phyloP scores from a whole-genome alignment of 2,113 vertebrate species.

The Callipepla squamata region DNA sequence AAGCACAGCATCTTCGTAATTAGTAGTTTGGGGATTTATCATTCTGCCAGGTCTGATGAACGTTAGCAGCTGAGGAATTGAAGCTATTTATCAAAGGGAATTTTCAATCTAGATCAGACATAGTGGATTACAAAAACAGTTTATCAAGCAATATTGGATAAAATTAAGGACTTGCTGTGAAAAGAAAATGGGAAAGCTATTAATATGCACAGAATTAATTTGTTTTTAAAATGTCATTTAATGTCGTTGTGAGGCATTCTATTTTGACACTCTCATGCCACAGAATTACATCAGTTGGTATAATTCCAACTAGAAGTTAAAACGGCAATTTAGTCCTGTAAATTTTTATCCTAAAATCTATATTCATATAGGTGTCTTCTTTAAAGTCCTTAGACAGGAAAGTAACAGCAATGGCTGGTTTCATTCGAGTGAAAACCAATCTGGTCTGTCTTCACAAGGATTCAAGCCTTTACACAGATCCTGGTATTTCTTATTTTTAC shows the following conservation, averaged over 20 bases:
- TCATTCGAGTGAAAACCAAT: not conserved
- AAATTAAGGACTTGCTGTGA: not conserved
- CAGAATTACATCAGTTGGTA: not conserved
- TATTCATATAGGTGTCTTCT: not conserved
- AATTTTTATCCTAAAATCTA: not conserved
- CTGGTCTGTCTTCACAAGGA: not conserved
- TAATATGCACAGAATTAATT: not conserved
- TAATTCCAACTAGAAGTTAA: not conserved
- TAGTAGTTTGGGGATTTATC: not conserved
- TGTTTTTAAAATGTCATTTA: not conserved
- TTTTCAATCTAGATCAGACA: not conserved
- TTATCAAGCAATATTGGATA: not conserved
- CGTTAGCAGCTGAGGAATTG: not conserved
- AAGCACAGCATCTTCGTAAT: not conserved
- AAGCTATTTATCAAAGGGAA: not conserved
- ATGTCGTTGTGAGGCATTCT: not conserved
- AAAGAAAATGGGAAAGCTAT: not conserved
- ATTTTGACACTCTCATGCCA: not conserved
- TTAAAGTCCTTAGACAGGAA: not conserved
- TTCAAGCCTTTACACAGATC: not conserved
- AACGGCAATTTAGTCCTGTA: not conserved
- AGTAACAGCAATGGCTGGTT: not conserved
- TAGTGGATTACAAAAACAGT: not conserved
- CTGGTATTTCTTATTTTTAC: not conserved
- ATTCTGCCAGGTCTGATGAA: not conserved